phyloP scores from a whole-genome alignment of 2,113 vertebrate species.

The Nansenia antarctica region DNA sequence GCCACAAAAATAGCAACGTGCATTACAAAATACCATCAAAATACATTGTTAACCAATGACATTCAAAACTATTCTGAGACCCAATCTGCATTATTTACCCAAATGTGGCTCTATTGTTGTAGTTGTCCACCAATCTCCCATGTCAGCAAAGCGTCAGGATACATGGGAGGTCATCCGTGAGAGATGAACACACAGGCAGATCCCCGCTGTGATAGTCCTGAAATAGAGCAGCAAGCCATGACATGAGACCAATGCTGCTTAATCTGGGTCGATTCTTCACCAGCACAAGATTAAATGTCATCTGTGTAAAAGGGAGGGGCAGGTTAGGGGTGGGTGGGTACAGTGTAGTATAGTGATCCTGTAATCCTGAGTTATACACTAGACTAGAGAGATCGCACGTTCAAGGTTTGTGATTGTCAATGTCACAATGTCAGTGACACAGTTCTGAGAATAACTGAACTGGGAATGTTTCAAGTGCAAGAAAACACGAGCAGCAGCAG shows the following conservation, averaged over 20 bases:
- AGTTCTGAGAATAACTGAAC: too few relatives aligned
- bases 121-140: conserved; percentile 89
- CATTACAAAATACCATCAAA: neutral
- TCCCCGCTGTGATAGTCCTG: conserved; percentile 77
- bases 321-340: conserved; percentile 17
- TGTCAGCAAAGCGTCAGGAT: conserved; percentile 77
- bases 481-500: too few relatives aligned
- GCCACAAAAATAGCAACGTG: conserved; percentile 59
- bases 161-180: conserved; percentile 59
- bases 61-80: conserved; percentile 16
- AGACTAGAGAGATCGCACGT: neutral
- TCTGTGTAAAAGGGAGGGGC: conserved; percentile 29
- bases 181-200: conserved; percentile 56
- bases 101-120: conserved; percentile 78
- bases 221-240: conserved; percentile 63
- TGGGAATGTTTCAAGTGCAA: too few relatives aligned
- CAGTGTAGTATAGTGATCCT: conserved; percentile 9
- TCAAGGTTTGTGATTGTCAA: neutral
- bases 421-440: too few relatives aligned
- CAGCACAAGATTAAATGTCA: conserved; percentile 66
- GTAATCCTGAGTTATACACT: neutral
- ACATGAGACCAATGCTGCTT: conserved; percentile 52
- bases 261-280: conserved; percentile 65
- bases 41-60: conserved; percentile 10
- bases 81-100: conserved; percentile 71